Evolutionary conservation across 2,113 vertebrate species (phyloP), one percentile per base, ranked within the genome.

Genomic region (Dryoscopus gambensis): DNA sequence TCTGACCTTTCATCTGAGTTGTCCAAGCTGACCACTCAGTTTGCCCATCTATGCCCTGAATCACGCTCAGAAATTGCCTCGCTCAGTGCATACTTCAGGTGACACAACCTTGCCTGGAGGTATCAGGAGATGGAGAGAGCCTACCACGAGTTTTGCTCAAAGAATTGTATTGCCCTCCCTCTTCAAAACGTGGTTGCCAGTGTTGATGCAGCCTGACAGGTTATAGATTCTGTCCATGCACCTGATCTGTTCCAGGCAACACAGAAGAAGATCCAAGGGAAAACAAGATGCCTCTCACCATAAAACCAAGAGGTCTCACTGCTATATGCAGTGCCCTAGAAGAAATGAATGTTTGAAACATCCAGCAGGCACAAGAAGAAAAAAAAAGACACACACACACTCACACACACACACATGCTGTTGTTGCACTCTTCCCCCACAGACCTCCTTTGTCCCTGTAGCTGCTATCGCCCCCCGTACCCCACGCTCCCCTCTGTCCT

Each of bases 381-480:
- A 64, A 79, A 42, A 44, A 44, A 47, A 15, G 30, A 18, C n/a
- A 33, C 17, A 22, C 23, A 39, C 7, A 22, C 7, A 46, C 6
- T 24, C 31, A 13, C 15, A 35, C 15, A 30, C 6, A 69, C 5
- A 37, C 24, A 40, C 2, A 50, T 0, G 2, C 40, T 50, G 24
- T 27, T 1, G 3, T 24, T 60, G 68, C 28, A 10, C 37, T 52
- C 46, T 96, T 49, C 50, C 82, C 76, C 60, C 70, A 81, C 94
- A 95, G 81, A 91, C 62, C 56, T 95, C 90, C 94, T 98, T 98
- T 98, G 98, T 98, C 95, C 88, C 52, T 11, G 1, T 87, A 70
- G 87, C 92, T 94, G 44, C 96, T 93, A 91, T 57, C 13, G 5
- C 64, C 71, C 52, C 39, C 42, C 5, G 0, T 44, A 91, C 64